Conservation (phyloP, 2,797 vertebrate species). For the Aplochiton taeniatus region DNA sequence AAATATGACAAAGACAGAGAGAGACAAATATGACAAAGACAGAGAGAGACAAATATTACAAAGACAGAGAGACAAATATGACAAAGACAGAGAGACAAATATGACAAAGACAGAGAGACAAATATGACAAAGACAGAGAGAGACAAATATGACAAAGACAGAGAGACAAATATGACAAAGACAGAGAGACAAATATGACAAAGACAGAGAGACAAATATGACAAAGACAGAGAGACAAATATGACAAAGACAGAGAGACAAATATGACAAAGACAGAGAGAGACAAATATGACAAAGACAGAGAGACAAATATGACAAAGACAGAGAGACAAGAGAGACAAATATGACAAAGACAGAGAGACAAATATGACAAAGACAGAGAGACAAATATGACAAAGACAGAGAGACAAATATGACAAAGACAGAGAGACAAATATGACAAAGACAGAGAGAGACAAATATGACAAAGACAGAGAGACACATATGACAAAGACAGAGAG, state of each 20-base stretch:
- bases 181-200: slow-evolving; percentile 1
- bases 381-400: background rate
- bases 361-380: background rate
- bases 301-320: background rate
- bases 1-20: background rate
- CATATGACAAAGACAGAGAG: background rate
- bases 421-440: slow-evolving; percentile 1
- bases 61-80: slow-evolving; percentile 1
- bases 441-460: slow-evolving; percentile 2
- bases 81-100: slow-evolving; percentile 1
- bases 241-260: slow-evolving; percentile 2
- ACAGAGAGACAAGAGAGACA: too few relatives aligned
- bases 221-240: slow-evolving; percentile 1
- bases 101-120: slow-evolving; percentile 2
- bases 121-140: background rate
- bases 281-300: background rate
- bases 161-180: background rate
- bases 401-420: background rate
- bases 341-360: too few relatives aligned
- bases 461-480: slow-evolving; percentile 2
- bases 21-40: background rate
- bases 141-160: background rate
- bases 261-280: background rate
- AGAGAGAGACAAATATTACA: background rate
- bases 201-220: slow-evolving; percentile 1